Base-by-base conservation (phyloP, 2,888 invertebrate genomes). In the Nomada hirtipes region DNA sequence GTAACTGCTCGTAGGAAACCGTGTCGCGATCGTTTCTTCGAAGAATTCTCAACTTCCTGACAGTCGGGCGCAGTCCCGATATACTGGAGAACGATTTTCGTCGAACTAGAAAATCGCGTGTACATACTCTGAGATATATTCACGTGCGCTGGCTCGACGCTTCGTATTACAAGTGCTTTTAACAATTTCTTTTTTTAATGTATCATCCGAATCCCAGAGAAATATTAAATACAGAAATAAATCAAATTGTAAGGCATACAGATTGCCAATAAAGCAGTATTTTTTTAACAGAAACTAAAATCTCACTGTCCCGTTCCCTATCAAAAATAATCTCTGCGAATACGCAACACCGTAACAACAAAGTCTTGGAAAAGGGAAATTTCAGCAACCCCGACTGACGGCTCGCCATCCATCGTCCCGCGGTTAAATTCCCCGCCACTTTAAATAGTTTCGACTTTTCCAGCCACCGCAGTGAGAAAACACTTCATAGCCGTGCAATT, bases 401-500 rank as follows among this genome's bases (percentile, higher is more conserved):
- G 52, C 9, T 52, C n/a, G 13, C 50, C 36, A 60, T 53, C 70
- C 74, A 85, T 76, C 73, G 77, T 79, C 82, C 60, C 71, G 73
- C 52, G 53, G 64, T 65, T 63, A 70, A 75, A 83, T 88, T 76
- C 65, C 67, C 65, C 71, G 68, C 63, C 71, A 67, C 74, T 88
- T 76, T 73, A 79, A 88, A 81, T 76, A 50, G 76, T 72, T 60
- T 65, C 76, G 76, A 83, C 80, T 86, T 85, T 85, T 76, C 74
- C 67, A 44, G 65, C 55, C 36, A 18, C 9, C 44, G 50, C 59
- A 44, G 47, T 23, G 50, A 18, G 78, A 77, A 75, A 83, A 82
- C 81, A 71, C 74, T 85, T 85, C 67, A 73, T 82, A 72, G 81
- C 78, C 77, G 73, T 75, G 89, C 88, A 89, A 90, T 90, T 89